These are phyloP conservation scores for Caiman crocodilus DNA, from an alignment of 2,797 vertebrate genomes.

Conservation along the genomic window DNA sequence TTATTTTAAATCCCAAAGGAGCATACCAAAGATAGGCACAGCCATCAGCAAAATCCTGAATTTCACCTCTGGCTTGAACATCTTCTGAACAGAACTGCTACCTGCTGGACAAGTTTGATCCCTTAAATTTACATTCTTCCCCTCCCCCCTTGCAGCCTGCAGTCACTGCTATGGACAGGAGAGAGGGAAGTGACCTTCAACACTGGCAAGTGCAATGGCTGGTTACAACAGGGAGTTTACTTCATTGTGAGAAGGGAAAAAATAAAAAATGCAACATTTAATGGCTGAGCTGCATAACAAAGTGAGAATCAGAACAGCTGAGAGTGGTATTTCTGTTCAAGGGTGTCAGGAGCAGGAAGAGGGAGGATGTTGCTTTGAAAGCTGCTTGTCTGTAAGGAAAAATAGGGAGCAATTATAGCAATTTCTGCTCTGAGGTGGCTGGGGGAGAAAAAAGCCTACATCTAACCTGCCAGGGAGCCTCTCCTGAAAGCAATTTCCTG, in stretches of 20 bases:
- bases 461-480: neutral
- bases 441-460: conserved; percentile 3
- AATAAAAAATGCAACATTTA: neutral
- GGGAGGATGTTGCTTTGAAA: neutral
- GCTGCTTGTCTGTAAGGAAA: conserved; percentile 26
- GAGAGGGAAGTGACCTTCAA: neutral
- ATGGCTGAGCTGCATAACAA: neutral
- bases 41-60: neutral
- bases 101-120: neutral
- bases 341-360: neutral
- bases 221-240: neutral
- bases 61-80: neutral
- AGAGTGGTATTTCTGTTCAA: neutral
- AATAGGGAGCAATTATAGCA: neutral
- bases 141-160: neutral
- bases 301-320: neutral
- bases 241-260: neutral
- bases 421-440: neutral
- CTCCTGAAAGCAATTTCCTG: neutral
- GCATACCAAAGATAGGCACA: neutral
- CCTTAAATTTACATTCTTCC: neutral
- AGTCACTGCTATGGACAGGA: neutral
- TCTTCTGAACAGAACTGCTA: neutral
- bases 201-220: neutral
- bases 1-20: neutral